A percentile compares a stretch with the other conserved stretches of the same genome.
phyloP scores from a whole-genome alignment of 2,888 invertebrate genomes.

The Octonoba sinensis region DNA sequence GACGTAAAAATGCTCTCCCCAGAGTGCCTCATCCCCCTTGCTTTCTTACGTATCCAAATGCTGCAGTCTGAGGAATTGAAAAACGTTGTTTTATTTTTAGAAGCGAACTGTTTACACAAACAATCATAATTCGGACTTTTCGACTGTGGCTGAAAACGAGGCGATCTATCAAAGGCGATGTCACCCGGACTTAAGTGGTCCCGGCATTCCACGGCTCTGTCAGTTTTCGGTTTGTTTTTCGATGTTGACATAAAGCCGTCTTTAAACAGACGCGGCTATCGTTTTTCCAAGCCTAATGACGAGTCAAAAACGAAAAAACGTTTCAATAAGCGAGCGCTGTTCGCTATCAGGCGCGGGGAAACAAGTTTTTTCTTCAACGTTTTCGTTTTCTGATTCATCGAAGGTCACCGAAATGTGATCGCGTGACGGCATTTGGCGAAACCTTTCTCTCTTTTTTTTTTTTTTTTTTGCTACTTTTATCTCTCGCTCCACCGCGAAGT shows the following conservation, averaged over 20 bases:
- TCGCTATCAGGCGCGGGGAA: constrained; percentile 30
- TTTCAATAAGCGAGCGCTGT: constrained; percentile 22
- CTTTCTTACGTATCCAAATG: too few species aligned
- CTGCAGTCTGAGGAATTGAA: too few species aligned
- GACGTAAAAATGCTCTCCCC: too few species aligned
- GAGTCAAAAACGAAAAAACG: constrained; percentile 10
- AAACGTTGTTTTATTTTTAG: too few species aligned
- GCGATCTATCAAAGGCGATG: too few species aligned
- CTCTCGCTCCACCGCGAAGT: not conserved
- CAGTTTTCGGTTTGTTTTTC: constrained; percentile 16
- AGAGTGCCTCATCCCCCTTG: too few species aligned
- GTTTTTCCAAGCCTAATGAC: constrained; percentile 14
- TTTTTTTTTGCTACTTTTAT: not conserved
- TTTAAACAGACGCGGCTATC: constrained; percentile 34
- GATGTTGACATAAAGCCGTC: constrained; percentile 51
- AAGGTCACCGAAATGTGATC: constrained; percentile 55
- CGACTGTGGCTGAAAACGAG: too few species aligned
- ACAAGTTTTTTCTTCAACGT: constrained; percentile 42
- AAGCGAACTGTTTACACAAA: too few species aligned
- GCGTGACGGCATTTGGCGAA: constrained; percentile 26
- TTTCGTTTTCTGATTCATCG: constrained; percentile 28
- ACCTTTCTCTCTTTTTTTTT: constrained; percentile 2
- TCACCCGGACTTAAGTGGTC: too few species aligned
- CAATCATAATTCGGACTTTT: too few species aligned
- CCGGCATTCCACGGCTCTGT: not conserved